Base-by-base conservation (phyloP, 2,113 vertebrate species). In the Raphicerus campestris region DNA sequence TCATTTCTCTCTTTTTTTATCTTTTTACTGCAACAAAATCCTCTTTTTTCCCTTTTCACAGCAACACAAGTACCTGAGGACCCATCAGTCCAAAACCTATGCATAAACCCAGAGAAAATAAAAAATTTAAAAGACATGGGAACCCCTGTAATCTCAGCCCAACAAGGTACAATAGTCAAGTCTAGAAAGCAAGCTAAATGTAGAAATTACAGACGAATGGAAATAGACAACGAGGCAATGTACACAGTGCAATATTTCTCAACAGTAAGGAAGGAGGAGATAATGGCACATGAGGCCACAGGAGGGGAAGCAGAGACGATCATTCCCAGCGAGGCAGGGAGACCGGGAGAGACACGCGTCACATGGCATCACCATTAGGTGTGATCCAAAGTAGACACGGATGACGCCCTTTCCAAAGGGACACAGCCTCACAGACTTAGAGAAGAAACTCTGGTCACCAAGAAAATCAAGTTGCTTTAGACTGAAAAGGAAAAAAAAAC, bases 381-480 rank as follows among this genome's bases (percentile, higher is more conserved):
- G 61, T 17, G 1, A 9, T 17, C 61, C 9, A 4, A n/a, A n/a
- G n/a, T 1, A n/a, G 61, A n/a, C 4, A 19, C 7, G 9, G 17
- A n/a, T n/a, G 61, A 66, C 4, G 32, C 17, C n/a, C 16, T 66
- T 19, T n/a, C 16, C 61, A n/a, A n/a, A 66, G 7, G 7, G 61
- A n/a, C 32, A 17, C 2, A n/a, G 15, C 61, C 61, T 66, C 61
- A 63, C 15, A n/a, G 32, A n/a, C 17, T 66, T n/a, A 66, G 61
- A n/a, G 17, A 66, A 63, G 32, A 66, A n/a, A 66, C 61, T 63
- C 60, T n/a, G 61, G 61, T 9, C 61, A n/a, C 61, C 61, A 66
- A 66, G 32, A 66, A 66, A 66, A 66, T 66, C 16, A n/a, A 66
- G 30, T 17, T 19, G 61, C 16, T 9, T n/a, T 66, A 66, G 61